Conservation (phyloP, 2,797 vertebrate species). For the Serranus cabrilla region DNA sequence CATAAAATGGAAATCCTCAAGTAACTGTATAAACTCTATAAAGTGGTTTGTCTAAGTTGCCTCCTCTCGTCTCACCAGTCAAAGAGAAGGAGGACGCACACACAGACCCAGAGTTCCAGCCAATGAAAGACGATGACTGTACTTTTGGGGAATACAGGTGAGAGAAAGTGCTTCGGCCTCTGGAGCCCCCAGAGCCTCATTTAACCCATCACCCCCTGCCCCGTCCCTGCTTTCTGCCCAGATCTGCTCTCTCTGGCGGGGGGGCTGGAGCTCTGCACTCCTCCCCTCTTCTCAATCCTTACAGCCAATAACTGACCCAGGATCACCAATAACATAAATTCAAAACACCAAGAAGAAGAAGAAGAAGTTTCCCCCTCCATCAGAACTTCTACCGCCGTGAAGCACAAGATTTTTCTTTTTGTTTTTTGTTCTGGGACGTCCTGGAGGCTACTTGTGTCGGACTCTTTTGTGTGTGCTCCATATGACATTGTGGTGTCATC, state of each 20-base stretch:
- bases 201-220: conserved; percentile 70
- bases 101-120: conserved; percentile 97
- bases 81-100: conserved; percentile 99
- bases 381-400: conserved; percentile 59
- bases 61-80: conserved; percentile 83
- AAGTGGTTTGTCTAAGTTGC: neutral
- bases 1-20: too few relatives aligned
- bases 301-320: conserved; percentile 59
- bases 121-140: conserved; percentile 99
- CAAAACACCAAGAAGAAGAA: conserved; percentile 43
- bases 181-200: conserved; percentile 57
- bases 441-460: conserved; percentile 52
- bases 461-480: conserved; percentile 55
- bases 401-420: conserved; percentile 61
- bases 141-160: conserved; percentile 99
- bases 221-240: conserved; percentile 53
- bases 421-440: conserved; percentile 45
- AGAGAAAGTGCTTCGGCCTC: conserved; percentile 81
- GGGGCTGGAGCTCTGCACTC: conserved; percentile 58
- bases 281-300: conserved; percentile 52
- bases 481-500: conserved; percentile 50
- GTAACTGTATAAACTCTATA: too few relatives aligned
- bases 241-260: conserved; percentile 54
- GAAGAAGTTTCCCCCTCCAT: conserved; percentile 38
- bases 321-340: conserved; percentile 49